Percentiles rank a stretch among this genome's conserved stretches.
Conservation (phyloP, 2,113 vertebrate genomes). For the Lichenostomus cassidix region DNA sequence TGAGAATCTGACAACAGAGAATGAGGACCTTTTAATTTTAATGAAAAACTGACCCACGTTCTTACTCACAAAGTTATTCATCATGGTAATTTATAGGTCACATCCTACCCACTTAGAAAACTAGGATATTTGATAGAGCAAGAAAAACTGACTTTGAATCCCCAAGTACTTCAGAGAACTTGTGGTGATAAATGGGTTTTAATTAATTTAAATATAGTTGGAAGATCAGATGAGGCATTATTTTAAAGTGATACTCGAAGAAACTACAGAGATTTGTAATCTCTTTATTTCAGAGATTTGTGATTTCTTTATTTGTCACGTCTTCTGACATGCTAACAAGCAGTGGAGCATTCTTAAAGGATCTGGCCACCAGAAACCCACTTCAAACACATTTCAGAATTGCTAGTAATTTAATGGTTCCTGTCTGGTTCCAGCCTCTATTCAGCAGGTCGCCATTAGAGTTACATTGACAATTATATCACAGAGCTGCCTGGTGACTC, state of each 20-base stretch:
- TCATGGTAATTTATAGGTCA: conserved; percentile 49
- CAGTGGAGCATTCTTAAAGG: neutral
- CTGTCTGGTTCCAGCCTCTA: neutral
- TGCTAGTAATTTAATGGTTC: neutral
- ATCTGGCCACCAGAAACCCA: neutral
- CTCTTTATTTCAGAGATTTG: neutral
- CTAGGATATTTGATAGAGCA: neutral
- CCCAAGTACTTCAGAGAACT: conserved; percentile 37
- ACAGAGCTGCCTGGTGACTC: neutral
- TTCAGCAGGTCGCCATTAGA: neutral
- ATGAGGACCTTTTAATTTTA: conserved; percentile 47
- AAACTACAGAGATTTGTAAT: neutral
- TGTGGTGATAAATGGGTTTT: conserved; percentile 54
- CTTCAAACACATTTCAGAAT: neutral
- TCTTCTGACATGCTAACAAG: neutral
- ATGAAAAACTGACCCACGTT: conserved; percentile 52
- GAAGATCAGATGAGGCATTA: conserved; percentile 18
- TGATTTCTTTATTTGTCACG: neutral
- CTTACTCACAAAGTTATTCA: conserved; percentile 9
- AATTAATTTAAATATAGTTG: conserved; percentile 52
- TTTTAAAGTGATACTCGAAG: conserved; percentile 4
- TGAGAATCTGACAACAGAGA: conserved; percentile 13
- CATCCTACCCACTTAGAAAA: conserved; percentile 15
- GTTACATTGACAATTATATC: neutral
- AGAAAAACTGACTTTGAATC: neutral